Conservation (phyloP, 2,888 invertebrate species). For the Leptopilina syphax region DNA sequence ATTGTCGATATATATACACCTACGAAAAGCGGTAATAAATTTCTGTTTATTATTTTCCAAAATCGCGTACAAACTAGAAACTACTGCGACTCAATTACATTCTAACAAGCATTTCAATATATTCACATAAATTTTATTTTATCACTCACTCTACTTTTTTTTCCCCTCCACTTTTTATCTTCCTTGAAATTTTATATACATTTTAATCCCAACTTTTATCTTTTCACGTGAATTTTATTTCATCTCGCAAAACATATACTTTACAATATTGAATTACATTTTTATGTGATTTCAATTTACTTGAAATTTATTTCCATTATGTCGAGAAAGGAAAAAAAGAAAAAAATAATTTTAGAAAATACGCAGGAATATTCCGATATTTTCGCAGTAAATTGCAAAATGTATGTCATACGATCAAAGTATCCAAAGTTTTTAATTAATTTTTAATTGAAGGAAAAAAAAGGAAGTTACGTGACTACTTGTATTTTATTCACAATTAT, state of each 20-base stretch:
- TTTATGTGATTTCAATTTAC: neutral
- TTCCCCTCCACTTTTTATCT: neutral
- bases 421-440: neutral
- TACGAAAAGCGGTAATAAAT: slow-evolving; percentile 23
- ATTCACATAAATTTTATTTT: slow-evolving; percentile 13
- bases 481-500: slow-evolving; percentile 9
- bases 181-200: neutral
- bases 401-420: too few species aligned
- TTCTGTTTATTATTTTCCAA: slow-evolving; percentile 24
- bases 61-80: neutral
- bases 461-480: slow-evolving; percentile 7
- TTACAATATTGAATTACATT: neutral
- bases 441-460: neutral
- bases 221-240: too few species aligned
- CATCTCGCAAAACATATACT: neutral
- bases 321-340: too few species aligned
- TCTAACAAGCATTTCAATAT: slow-evolving; percentile 12
- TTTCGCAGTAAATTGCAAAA: too few species aligned
- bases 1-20: slow-evolving; percentile 25
- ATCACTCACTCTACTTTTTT: neutral
- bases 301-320: too few species aligned
- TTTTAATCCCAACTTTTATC: too few species aligned
- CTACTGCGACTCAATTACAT: slow-evolving; percentile 23
- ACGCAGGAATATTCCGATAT: too few species aligned
- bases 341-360: too few species aligned